phyloP scores from a whole-genome alignment of 2,797 vertebrate species.

The Huso huso region DNA sequence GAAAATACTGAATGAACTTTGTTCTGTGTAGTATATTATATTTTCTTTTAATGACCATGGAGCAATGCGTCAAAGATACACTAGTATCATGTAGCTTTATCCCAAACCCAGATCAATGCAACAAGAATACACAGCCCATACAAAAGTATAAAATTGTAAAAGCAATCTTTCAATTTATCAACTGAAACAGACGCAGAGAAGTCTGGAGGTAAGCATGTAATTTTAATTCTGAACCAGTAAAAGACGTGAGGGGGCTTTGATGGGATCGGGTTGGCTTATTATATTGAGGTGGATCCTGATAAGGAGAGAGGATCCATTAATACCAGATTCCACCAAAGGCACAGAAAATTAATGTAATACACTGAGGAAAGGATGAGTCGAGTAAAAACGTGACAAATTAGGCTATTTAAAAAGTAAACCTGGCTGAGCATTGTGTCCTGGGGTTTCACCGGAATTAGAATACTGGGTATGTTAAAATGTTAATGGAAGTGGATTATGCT shows the following conservation, averaged over 20 bases:
- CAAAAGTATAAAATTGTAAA: conserved; percentile 3
- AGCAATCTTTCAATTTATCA: conserved; percentile 26
- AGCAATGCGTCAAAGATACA: too few relatives aligned
- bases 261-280: conserved; percentile 9
- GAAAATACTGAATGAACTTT: neutral
- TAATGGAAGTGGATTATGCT: too few relatives aligned
- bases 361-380: neutral
- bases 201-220: conserved; percentile 21
- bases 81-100: neutral
- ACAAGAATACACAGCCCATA: neutral
- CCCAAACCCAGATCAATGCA: neutral
- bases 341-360: conserved; percentile 5
- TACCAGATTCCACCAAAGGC: conserved; percentile 11
- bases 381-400: neutral
- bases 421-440: too few relatives aligned
- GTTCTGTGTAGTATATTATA: neutral
- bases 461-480: too few relatives aligned
- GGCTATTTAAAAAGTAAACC: too few relatives aligned
- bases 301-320: conserved; percentile 4
- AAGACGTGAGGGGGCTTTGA: conserved; percentile 19
- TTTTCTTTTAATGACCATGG: too few relatives aligned
- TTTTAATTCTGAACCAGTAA: conserved; percentile 10
- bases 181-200: conserved; percentile 17
- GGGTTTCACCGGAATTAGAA: too few relatives aligned
- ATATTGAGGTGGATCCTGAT: conserved; percentile 8